Percentiles rank a stretch among this genome's conserved stretches.
phyloP scores from a whole-genome alignment of 1,140 invertebrate genomes.

The Listronotus oregonensis region DNA sequence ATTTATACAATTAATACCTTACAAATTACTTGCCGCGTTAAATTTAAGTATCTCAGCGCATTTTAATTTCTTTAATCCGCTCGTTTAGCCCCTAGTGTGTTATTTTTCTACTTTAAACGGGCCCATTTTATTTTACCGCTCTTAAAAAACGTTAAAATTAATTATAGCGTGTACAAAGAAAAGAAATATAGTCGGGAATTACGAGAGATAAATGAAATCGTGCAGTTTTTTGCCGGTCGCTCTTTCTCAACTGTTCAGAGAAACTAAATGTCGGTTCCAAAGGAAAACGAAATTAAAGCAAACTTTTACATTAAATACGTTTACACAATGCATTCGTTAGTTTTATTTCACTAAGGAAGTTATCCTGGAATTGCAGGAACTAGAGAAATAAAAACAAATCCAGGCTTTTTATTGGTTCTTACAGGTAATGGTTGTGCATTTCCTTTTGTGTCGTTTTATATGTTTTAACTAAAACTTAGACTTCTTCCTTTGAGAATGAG shows the following conservation, averaged over 20 bases:
- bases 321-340: slow-evolving; percentile 12
- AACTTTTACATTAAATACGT: slow-evolving; percentile 10
- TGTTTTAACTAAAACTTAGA: too few relatives aligned
- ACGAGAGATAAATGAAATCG: slow-evolving; percentile 13
- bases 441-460: too few relatives aligned
- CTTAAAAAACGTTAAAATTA: slow-evolving; percentile 23
- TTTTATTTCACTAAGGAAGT: slow-evolving; percentile 6
- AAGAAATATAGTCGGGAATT: slow-evolving; percentile 23
- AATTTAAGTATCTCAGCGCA: slow-evolving; percentile 16
- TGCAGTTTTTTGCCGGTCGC: background rate
- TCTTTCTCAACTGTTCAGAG: slow-evolving; percentile 1
- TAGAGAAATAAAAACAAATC: slow-evolving; percentile 4
- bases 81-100: slow-evolving; percentile 22
- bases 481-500: too few relatives aligned
- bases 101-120: slow-evolving; percentile 20
- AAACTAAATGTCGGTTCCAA: slow-evolving; percentile 4
- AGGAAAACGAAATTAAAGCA: slow-evolving; percentile 2
- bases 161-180: slow-evolving; percentile 20
- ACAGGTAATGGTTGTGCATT: too few relatives aligned
- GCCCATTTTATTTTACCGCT: slow-evolving; percentile 18
- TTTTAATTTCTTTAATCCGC: slow-evolving; percentile 26
- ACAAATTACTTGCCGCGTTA: slow-evolving; percentile 20
- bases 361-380: slow-evolving; percentile 1
- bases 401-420: too few relatives aligned
- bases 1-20: slow-evolving; percentile 26